Base-by-base conservation (phyloP, 2,113 vertebrate genomes). In the Pterocles orientalis region DNA sequence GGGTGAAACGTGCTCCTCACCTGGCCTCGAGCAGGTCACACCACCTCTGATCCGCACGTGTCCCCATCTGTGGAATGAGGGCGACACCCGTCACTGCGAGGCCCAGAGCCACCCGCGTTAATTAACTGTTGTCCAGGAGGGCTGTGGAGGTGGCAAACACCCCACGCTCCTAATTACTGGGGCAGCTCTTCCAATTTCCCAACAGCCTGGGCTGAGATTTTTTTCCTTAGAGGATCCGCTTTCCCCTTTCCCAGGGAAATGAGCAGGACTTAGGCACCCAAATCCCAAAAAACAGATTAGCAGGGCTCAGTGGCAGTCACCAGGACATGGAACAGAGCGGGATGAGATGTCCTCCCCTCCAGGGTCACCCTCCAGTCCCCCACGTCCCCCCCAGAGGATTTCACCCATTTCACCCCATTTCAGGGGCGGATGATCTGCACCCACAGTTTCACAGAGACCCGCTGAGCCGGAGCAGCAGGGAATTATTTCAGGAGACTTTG, bases 191-290 rank as follows among this genome's bases (percentile, higher is more conserved):
- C 78, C 89, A 75, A 65, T 71, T 79, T n/a, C 60, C 75, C 80
- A 15, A 16, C 76, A 36, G 29, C 39, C 64, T 9, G 77, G 39
- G n/a, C 78, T 45, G 31, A 39, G 82, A 7, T n/a, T 23, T 65
- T 39, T 47, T 61, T 16, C 69, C 80, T 92, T 50, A 60, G 29
- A 82, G 66, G 81, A 68, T 60, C 84, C 8, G 3, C 16, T 79
- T 96, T 91, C 86, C 64, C 65, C 56, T 92, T 92, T 95, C 89
- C 57, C 84, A 89, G 53, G 81, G 86, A 89, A 92, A 91, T 71
- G 13, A 75, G 65, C 26, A 56, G 89, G 93, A 94, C 91, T 95
- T 70, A 84, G 34, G 86, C 65, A 14, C 43, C 58, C 75, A 92
- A 95, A 82, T 66, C 87, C 54, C 41, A 41, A 1, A 57, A 20